Evolutionary conservation across 2,113 vertebrate species (phyloP), one percentile per base, ranked within the genome.

Genomic region (Phaethon lepturus): DNA sequence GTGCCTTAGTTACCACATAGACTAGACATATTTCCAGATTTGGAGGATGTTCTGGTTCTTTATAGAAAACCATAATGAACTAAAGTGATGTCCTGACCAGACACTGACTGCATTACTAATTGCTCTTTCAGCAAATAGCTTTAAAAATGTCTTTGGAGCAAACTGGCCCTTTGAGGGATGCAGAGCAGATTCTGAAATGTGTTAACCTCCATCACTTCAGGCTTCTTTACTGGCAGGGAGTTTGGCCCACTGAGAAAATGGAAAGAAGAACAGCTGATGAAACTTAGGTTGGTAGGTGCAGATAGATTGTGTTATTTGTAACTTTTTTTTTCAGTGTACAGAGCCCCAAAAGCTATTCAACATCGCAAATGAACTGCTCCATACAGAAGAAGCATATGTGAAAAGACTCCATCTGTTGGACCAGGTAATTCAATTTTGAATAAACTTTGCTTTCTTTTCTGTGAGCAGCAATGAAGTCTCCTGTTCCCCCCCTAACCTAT

Each of bases 341-440:
- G 98, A 99, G 86, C 97, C 98, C 44, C 99, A 99, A 93, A 99
- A 99, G 96, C 98, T 99, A 44, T 98, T 99, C 95, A 99, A 99
- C 96, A 99, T 99, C 4, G 99, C 99, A 93, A 99, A 98, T 79
- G 99, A 99, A 87, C 99, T 99, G 52, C 99, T 99, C 92, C 98
- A 99, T 63, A 99, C 99, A 0, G 99, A 99, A 97, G 99, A 99
- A 96, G 99, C 99, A 0, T 99, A 99, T 13, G 99, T 99, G 68
- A 99, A 97, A 96, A 98, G 99, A 90, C 98, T 99, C 59, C 98
- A 99, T 98, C 99, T 99, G 74, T 98, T 99, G 80, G 99, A 99
- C 97, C 99, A 99, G 99, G 99, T 99, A 98, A 95, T 81, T 62
- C 7, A 26, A 8, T 76, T 94, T 58, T 44, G 12, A 89, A 77